Conservation (phyloP, 1,140 invertebrate species). For the Eumeta japonica region DNA sequence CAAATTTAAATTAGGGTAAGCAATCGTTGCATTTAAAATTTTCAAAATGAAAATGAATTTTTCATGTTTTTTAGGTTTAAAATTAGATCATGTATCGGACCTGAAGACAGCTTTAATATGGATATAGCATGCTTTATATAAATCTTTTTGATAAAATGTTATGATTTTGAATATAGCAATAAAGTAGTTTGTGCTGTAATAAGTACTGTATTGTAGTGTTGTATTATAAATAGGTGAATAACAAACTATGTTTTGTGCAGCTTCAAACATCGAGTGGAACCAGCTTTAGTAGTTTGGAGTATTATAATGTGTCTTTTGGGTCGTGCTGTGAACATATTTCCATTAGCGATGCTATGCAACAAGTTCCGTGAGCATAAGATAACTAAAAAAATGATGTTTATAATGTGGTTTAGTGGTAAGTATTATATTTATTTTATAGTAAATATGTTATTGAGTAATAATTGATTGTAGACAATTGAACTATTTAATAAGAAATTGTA, state of each 20-base stretch:
- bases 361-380: conserved; percentile 97
- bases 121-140: no score
- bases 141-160: no score
- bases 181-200: no score
- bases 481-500: conserved; percentile 6
- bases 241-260: conserved; percentile 87
- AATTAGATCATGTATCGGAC: no score
- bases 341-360: conserved; percentile 89
- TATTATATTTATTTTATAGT: conserved; percentile 14
- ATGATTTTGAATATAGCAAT: no score
- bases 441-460: conserved; percentile 6
- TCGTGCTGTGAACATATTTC: conserved; percentile 95
- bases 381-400: conserved; percentile 97
- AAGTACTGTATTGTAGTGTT: no score
- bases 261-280: conserved; percentile 82
- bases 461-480: background rate
- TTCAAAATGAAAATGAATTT: no score
- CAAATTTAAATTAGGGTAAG: no score
- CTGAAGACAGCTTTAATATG: no score
- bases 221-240: no score
- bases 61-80: no score
- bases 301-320: conserved; percentile 90
- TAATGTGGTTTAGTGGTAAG: conserved; percentile 98
- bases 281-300: conserved; percentile 88
- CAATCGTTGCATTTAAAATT: no score